Conservation (phyloP, 1,140 invertebrate genomes). For the Drosophila ohnishii region DNA sequence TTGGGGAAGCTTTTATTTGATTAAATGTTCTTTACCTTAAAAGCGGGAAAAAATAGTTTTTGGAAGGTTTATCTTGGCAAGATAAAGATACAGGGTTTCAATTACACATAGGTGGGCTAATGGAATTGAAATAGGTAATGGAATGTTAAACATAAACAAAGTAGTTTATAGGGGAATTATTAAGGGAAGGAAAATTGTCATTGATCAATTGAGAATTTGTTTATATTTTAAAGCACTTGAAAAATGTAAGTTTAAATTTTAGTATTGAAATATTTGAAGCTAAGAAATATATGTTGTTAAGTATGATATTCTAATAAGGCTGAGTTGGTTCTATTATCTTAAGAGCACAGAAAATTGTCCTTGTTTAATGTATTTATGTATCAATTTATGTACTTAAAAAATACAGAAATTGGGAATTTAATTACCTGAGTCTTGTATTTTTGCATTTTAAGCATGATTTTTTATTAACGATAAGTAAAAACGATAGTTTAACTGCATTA, state of each 20-base stretch:
- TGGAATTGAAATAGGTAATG: slow-evolving; percentile 30
- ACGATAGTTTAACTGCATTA: no score
- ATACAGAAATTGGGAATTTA: no score
- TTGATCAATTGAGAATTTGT: no score
- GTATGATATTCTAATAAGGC: no score
- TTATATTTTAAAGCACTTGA: background rate
- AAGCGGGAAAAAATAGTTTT: slow-evolving; percentile 40
- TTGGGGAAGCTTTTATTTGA: slow-evolving; percentile 41
- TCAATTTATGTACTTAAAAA: no score
- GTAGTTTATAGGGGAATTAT: background rate
- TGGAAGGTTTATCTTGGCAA: slow-evolving; percentile 30
- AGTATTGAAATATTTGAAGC: background rate
- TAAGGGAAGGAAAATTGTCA: background rate
- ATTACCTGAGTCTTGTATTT: no score
- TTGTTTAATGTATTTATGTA: no score
- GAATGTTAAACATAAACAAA: slow-evolving; percentile 15
- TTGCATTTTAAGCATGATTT: no score
- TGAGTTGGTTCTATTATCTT: no score
- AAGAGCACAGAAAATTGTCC: no score
- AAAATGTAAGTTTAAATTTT: background rate
- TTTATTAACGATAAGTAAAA: no score
- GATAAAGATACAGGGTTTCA: slow-evolving; percentile 20
- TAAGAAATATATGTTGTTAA: no score
- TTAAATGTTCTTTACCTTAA: slow-evolving; percentile 45
- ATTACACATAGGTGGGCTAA: slow-evolving; percentile 29